Evolutionary conservation across 2,888 invertebrate species (phyloP).

Genomic region (Neoitamus cyanurus): DNA sequence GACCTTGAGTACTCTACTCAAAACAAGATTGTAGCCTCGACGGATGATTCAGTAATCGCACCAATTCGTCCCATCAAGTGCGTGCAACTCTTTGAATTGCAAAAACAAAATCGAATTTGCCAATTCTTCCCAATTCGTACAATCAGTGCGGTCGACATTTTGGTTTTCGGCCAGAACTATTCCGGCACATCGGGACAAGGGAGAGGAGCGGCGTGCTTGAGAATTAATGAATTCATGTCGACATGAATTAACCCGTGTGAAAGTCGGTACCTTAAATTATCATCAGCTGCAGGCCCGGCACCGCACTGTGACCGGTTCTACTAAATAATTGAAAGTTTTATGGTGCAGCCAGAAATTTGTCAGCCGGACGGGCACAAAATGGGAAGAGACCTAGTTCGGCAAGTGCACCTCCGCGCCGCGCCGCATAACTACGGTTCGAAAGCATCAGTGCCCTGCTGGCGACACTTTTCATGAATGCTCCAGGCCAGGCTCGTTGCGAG

Average conservation of each 20-base stretch:
- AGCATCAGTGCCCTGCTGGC: neutral
- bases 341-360: neutral
- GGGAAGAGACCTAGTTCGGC: neutral
- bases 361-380: neutral
- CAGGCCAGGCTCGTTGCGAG: neutral
- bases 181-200: neutral
- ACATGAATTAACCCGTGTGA: neutral
- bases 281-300: neutral
- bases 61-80: neutral
- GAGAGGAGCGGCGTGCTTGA: neutral
- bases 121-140: neutral
- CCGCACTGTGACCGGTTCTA: neutral
- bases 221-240: neutral
- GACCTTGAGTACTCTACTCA: neutral
- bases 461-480: neutral
- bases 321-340: neutral
- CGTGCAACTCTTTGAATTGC: neutral
- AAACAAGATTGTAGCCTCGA: neutral
- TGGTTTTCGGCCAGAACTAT: neutral
- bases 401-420: neutral
- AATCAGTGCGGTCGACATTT: neutral
- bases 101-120: neutral
- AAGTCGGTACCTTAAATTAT: neutral
- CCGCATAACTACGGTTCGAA: neutral
- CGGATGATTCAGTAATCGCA: neutral